A percentile compares a stretch with the other conserved stretches of the same genome.
Evolutionary conservation across 1,140 invertebrate genomes (phyloP).

Genomic region (Sminthurides bifidus): DNA sequence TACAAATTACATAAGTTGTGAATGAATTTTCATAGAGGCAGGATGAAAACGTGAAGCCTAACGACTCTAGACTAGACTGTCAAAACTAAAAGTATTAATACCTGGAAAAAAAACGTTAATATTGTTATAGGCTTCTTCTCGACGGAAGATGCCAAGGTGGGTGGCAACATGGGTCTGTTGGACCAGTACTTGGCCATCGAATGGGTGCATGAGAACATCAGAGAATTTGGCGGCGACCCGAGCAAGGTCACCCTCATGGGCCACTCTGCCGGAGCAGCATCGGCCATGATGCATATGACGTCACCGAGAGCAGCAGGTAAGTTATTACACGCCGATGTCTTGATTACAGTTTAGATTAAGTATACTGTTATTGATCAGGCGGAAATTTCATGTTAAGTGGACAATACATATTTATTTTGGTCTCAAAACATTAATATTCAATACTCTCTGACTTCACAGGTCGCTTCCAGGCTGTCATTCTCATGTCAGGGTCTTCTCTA

Average conservation of each 20-base stretch:
- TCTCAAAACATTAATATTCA: too few species aligned
- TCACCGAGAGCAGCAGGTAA: slow-evolving; percentile 32
- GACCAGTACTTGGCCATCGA: slow-evolving; percentile 39
- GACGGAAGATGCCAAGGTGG: slow-evolving; percentile 27
- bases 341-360: too few species aligned
- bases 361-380: too few species aligned
- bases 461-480: slow-evolving; percentile 24
- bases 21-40: not conserved
- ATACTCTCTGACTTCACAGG: not conserved
- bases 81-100: too few species aligned
- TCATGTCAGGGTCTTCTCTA: slow-evolving; percentile 30
- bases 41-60: not conserved
- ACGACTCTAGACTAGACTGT: too few species aligned
- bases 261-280: slow-evolving; percentile 36
- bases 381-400: not conserved
- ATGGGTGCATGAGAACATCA: slow-evolving; percentile 40
- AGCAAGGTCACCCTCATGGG: slow-evolving; percentile 39
- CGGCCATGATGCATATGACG: slow-evolving; percentile 34
- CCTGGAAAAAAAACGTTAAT: too few species aligned
- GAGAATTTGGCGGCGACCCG: slow-evolving; percentile 40
- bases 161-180: slow-evolving; percentile 38
- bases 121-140: slow-evolving; percentile 26
- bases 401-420: not conserved
- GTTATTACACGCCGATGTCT: not conserved
- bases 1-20: not conserved